Evolutionary conservation across 2,113 vertebrate genomes (phyloP), one percentile per base, ranked within the genome.

Genomic region (Sigmodon hispidus): DNA sequence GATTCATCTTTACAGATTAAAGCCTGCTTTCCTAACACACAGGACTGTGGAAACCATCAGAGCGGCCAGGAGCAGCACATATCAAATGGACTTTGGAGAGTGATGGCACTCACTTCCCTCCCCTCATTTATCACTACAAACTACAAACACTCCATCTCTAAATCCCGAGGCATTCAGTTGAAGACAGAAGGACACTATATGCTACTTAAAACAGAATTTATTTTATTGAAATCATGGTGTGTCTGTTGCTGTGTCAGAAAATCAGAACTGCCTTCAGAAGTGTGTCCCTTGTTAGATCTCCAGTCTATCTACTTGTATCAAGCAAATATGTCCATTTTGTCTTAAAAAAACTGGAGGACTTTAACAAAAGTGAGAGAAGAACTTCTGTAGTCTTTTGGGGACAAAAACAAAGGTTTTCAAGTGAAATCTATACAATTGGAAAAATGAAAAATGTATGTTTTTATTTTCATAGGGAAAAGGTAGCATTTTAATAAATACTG

Each of bases 1-100:
- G 97, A 95, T 97, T 94, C 96, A 96, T 96, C 96, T 97, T 97
- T 93, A 55, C 79, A 96, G 94, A 97, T 97, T 97, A 97, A 97
- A 97, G 90, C 50, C 26, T 93, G 96, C 43, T 61, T 85, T 88
- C 50, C 63, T 93, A 90, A 69, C 48, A 89, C 31, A 3, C n/a
- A 73, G 57, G 9, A 7, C 95, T 95, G 65, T 48, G 65, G 91
- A 96, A 96, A 40, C 72, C 69, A 96, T 96, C 91, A 94, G 87
- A 61, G 70, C 63, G 21, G n/a, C 87, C 59, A 31, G 36, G 52
- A 29, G 90, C 87, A 63, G 79, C 57, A 72, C 43, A 57, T 84
- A 92, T 48, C 69, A 95, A 81, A 24, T 63, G 61, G 52, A 95
- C 81, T 83, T 73, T 85, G 59, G 48, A 90, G 85, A 91, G n/a